Percentiles rank a stretch among this genome's conserved stretches.
Conservation (phyloP, 2,888 invertebrate species). For the Disparrhopalites patrizii region DNA sequence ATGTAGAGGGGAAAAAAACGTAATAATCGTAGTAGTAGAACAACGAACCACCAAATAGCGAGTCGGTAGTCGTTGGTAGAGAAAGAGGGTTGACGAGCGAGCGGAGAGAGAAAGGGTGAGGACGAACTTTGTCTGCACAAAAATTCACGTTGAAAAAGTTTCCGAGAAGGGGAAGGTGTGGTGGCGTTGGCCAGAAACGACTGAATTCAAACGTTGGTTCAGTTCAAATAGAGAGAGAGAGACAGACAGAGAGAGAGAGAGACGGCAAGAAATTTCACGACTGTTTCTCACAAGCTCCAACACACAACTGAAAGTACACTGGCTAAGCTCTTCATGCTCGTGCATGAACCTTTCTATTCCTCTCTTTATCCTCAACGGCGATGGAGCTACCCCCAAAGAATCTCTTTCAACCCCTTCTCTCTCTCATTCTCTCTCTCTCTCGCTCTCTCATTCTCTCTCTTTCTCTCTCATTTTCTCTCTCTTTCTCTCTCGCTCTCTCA, state of each 20-base stretch:
- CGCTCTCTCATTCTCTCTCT: too few species aligned
- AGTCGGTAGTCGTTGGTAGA: neutral
- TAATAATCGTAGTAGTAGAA: neutral
- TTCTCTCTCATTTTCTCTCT: too few species aligned
- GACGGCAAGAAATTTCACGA: conserved; percentile 29
- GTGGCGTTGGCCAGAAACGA: conserved; percentile 7
- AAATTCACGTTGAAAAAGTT: neutral
- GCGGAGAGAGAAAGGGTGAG: neutral
- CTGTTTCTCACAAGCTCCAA: conserved; percentile 29
- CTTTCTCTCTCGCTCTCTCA: too few species aligned
- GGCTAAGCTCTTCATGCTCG: conserved; percentile 12
- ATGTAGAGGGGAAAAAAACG: neutral
- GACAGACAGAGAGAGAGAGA: too few species aligned
- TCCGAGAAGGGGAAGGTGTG: conserved; percentile 10
- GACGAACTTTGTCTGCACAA: neutral
- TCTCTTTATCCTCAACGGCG: conserved; percentile 5
- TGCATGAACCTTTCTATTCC: conserved; percentile 23
- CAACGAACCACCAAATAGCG: neutral
- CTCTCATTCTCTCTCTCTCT: too few species aligned
- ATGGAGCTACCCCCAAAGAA: neutral
- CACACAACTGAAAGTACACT: conserved; percentile 18
- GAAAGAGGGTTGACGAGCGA: neutral
- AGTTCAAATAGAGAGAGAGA: too few species aligned
- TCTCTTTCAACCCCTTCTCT: neutral
- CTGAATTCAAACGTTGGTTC: too few species aligned